phyloP scores from a whole-genome alignment of 2,888 invertebrate species.

The Melikaiella ostensackeni region DNA sequence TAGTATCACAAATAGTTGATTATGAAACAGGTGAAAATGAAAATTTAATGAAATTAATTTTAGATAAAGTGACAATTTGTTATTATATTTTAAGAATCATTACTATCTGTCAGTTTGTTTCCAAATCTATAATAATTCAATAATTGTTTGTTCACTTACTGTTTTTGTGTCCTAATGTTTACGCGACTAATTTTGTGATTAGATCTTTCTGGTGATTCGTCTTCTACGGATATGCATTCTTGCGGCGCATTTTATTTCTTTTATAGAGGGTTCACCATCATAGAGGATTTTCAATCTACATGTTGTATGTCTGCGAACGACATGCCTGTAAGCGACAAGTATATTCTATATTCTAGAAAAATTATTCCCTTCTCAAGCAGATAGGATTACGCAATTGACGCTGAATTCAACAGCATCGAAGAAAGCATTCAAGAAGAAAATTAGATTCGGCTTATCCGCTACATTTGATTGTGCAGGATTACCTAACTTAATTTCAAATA shows the following conservation, averaged over 20 bases:
- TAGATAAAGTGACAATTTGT: background rate
- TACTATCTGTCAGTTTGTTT: background rate
- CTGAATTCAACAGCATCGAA: background rate
- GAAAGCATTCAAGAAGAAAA: constrained; percentile 4
- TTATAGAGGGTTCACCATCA: background rate
- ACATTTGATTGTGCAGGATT: background rate
- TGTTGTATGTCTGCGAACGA: background rate
- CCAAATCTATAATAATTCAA: background rate
- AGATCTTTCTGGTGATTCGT: background rate
- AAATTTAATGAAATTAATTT: too few species aligned
- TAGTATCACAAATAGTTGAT: too few species aligned
- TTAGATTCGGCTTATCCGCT: background rate
- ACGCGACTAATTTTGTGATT: background rate
- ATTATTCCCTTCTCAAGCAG: background rate
- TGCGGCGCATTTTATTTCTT: background rate
- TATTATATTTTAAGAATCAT: background rate
- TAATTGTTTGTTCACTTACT: background rate
- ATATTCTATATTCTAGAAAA: background rate
- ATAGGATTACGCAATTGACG: background rate
- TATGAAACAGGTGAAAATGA: too few species aligned
- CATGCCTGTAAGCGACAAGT: background rate
- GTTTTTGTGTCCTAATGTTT: background rate
- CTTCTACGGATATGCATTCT: background rate
- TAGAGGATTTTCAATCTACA: background rate
- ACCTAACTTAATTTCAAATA: background rate